Evolutionary conservation across 2,797 vertebrate genomes (phyloP), one percentile per base, ranked within the genome.

Genomic region (Pampus argenteus): DNA sequence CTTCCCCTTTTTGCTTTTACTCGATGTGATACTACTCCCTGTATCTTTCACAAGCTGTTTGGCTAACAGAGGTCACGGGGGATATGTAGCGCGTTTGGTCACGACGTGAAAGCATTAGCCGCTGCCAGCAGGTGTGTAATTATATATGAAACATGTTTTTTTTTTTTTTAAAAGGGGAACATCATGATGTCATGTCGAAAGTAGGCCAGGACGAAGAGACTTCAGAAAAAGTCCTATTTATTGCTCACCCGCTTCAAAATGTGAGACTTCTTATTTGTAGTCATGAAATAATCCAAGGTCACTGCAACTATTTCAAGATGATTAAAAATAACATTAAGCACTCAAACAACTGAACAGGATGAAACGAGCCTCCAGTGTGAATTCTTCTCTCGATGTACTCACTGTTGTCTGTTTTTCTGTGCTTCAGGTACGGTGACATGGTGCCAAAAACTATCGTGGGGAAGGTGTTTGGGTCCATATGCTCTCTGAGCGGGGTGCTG

Each of bases 381-480:
- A 22, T 68, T 66, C 31, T 67, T 60, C 65, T 23, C 60, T 9
- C 67, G 8, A 67, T n/a, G 15, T 50, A 42, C 56, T 90, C 55
- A 85, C 57, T 62, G 47, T 49, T 17, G 18, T 79, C 63, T 82
- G 74, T 68, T 78, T 52, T 52, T 80, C 44, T 91, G 73, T 88
- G 52, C 91, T 83, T 15, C 89, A 98, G 97, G 82, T 98, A 98
- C 38, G 97, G 97, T 48, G 97, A 98, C 92, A 98, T 98, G 97
- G 97, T 98, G 84, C 97, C 97, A 71, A 98, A 98, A 94, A 98
- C 97, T 66, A 98, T 98, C 79, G 96, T 96, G 83, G 97, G 97
- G 88, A 98, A 98, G 94, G 95, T 98, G 81, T 97, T 98, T 90
- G 97, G 97, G 68, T 98, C 97, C 79, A 96, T 98, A 91, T 98